Evolutionary conservation across 2,113 vertebrate species (phyloP).

Genomic region (Tricholaema leucomelas): DNA sequence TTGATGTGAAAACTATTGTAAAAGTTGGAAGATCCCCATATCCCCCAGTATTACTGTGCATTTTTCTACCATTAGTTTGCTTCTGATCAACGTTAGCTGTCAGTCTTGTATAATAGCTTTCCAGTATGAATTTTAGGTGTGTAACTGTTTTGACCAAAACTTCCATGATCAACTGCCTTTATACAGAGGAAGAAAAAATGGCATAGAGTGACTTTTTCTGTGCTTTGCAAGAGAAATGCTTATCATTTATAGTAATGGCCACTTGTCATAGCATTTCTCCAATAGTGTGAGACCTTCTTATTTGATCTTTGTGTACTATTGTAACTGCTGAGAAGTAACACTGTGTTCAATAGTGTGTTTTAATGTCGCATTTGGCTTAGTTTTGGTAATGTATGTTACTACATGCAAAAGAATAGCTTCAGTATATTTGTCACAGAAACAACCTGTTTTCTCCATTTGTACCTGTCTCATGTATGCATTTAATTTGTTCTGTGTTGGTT

Average conservation of each 20-base stretch:
- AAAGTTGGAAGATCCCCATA: background rate
- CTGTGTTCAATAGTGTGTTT: background rate
- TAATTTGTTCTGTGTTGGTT: background rate
- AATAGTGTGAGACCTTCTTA: background rate
- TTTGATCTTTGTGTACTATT: background rate
- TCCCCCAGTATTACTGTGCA: background rate
- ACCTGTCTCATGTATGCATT: background rate
- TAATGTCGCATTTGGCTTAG: background rate
- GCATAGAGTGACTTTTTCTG: background rate
- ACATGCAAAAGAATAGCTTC: background rate
- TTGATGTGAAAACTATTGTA: background rate
- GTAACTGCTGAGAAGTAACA: background rate
- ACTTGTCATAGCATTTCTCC: background rate
- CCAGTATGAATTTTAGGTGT: background rate
- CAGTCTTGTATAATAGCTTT: background rate
- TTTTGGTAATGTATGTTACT: background rate
- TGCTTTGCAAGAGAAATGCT: background rate
- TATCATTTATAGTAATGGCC: background rate
- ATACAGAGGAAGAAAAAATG: background rate
- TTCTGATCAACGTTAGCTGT: background rate
- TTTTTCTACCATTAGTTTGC: background rate
- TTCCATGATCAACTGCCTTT: background rate
- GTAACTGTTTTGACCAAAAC: background rate
- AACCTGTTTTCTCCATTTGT: background rate
- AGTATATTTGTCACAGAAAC: background rate